phyloP scores from a whole-genome alignment of 2,888 invertebrate genomes.

The Caenorhabditis imperialis region DNA sequence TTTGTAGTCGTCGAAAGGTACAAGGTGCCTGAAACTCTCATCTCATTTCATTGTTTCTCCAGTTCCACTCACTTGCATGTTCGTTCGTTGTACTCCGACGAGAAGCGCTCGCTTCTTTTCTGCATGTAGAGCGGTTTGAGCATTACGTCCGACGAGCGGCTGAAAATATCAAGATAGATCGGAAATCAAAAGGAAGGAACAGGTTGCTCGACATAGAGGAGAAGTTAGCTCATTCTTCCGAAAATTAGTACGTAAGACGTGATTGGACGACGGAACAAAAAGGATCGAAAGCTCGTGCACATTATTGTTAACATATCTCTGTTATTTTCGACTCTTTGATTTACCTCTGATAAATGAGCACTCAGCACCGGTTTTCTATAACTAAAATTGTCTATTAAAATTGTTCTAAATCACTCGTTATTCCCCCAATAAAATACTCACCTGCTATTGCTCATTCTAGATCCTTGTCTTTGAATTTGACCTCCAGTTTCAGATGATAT shows the following conservation, averaged over 20 bases:
- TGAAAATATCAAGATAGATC: too few relatives aligned
- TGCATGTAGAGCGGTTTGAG: conserved; percentile 65
- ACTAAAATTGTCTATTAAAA: conserved; percentile 23
- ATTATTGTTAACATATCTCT: not conserved
- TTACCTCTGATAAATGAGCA: conserved; percentile 48
- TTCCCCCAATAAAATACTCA: conserved; percentile 1
- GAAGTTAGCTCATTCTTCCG: conserved; percentile 33
- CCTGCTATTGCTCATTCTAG: conserved; percentile 62
- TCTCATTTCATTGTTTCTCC: not conserved
- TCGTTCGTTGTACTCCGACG: conserved; percentile 68
- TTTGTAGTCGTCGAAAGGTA: conserved; percentile 53
- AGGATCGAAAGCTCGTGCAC: conserved; percentile 35
- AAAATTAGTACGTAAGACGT: conserved; percentile 38
- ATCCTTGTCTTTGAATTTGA: conserved; percentile 53
- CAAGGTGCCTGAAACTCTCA: conserved; percentile 42
- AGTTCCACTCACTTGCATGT: conserved; percentile 50
- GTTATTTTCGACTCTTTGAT: conserved; percentile 4
- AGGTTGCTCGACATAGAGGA: conserved; percentile 23
- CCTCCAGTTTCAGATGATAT: conserved; percentile 56
- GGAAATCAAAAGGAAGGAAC: too few relatives aligned
- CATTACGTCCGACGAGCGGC: conserved; percentile 63
- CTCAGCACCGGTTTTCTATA: conserved; percentile 45
- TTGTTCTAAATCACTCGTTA: conserved; percentile 1
- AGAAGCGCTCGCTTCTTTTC: conserved; percentile 54
- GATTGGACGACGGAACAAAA: conserved; percentile 26